Evolutionary conservation across 2,888 invertebrate species (phyloP), one percentile per base, ranked within the genome.

Genomic region (Cantharis lateralis): DNA sequence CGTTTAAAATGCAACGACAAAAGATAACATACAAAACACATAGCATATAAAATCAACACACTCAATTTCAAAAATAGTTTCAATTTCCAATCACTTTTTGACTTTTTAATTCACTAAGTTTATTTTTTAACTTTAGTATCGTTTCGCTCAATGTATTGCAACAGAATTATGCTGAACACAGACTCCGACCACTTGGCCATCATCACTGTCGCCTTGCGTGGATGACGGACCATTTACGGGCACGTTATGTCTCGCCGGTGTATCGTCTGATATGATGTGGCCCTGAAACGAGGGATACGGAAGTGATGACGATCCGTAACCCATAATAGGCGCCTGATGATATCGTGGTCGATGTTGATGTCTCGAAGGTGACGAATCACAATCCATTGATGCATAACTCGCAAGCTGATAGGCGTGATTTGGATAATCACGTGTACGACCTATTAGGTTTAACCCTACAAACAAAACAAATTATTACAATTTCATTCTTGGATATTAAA

Each of bases 91-190:
- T 64, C 62, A 15, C 68, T 62, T 16, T 61, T 74, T 70, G 61
- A 70, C 70, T 76, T 78, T 78, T 48, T 48, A 48, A 32, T 73
- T 74, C 78, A 74, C 76, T 78, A 76, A 26, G 26, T 62, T 72
- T 73, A 20, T 66, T 66, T 20, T 66, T 66, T 66, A 48, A 48
- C 48, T 66, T 66, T 66, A 66, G 20, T 66, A 20, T 71, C 70
- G 48, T 71, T 68, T 62, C 77, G 72, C 75, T 90, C 89, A 93
- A 89, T 97, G 97, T 88, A 96, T 97, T 88, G 95, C 96, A 86
- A 97, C 96, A 85, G 97, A 96, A 91, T 95, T 95, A 91, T 96
- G 96, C 89, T 95, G 95, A 87, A 96, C 94, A 90, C 96, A 96
- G 84, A 96, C 96, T 81, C 94, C 95, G 85, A 96, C 94, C 95